Base-by-base conservation (phyloP, 2,888 invertebrate species). In the Phasia obesa region DNA sequence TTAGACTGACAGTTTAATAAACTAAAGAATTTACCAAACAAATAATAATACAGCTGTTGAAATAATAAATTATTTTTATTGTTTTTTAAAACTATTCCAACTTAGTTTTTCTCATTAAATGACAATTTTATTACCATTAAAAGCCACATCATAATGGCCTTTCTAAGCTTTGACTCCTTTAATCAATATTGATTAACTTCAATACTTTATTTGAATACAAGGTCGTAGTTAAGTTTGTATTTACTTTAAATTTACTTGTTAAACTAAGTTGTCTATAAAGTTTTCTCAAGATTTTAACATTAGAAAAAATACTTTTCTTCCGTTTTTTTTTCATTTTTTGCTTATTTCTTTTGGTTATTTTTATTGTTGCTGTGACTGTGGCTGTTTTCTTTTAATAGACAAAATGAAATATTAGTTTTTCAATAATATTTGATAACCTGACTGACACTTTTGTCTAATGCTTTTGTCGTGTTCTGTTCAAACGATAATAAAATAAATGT, bases 341-440 rank as follows among this genome's bases (percentile, higher is more conserved):
- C 17, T 64, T 49, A 23, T 57, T 35, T 35, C 51, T 35, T 53
- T 17, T 38, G 2, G 6, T 57, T 25, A 42, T 57, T 51, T 42
- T 38, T 55, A n/a, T 13, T 51, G 19, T 53, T 64, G 42, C 13
- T 21, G 51, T 42, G n/a, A n/a, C n/a, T n/a, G n/a, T n/a, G n/a
- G n/a, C n/a, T 35, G 21, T 21, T 62, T 73, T 27, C 35, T 47
- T 85, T 85, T 88, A 90, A 90, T 89, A 89, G 90, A 86, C 85
- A 86, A 85, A 82, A 77, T 88, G 90, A 90, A 86, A 88, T 89
- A 90, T 90, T 90, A 87, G 87, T 86, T 89, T 84, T 78, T 57
- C 85, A 86, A 88, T 88, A 86, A 87, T 84, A 87, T 87, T 86
- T 88, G 89, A 90, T 88, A 85, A 82, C 82, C 84, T 84, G 84